Evolutionary conservation across 2,888 invertebrate genomes (phyloP).

Genomic region (Oscheius sp.): DNA sequence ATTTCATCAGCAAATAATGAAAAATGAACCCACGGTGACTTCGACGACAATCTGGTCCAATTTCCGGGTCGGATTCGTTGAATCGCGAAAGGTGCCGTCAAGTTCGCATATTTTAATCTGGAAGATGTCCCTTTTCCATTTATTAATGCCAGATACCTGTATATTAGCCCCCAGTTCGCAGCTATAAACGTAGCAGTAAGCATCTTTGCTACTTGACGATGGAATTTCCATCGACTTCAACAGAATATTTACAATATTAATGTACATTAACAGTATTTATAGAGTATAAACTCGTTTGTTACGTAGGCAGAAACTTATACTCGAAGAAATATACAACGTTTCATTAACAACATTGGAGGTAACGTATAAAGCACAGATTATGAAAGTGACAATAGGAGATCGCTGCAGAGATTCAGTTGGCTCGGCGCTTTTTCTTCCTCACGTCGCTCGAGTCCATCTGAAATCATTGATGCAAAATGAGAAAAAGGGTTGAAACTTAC

Average conservation of each 20-base stretch:
- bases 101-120: conserved; percentile 52
- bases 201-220: conserved; percentile 15
- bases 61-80: conserved; percentile 45
- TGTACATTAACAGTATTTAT: no score
- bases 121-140: neutral
- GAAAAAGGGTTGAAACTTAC: conserved; percentile 21
- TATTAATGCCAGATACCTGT: conserved; percentile 33
- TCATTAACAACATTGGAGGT: no score
- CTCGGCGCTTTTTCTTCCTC: conserved; percentile 21
- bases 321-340: no score
- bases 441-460: conserved; percentile 32
- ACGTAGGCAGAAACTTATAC: no score
- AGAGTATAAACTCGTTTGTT: no score
- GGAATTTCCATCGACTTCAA: conserved; percentile 9
- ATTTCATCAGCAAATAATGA: neutral
- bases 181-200: conserved; percentile 54
- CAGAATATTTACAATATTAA: neutral
- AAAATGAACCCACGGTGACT: conserved; percentile 40
- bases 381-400: conserved; percentile 5
- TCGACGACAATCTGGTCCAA: conserved; percentile 51
- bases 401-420: neutral
- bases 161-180: conserved; percentile 56
- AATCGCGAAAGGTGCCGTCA: conserved; percentile 54
- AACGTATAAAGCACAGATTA: neutral
- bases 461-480: neutral